These are phyloP conservation scores for Barbus barbus DNA, from an alignment of 2,113 vertebrate genomes.

Conservation along the genomic window DNA sequence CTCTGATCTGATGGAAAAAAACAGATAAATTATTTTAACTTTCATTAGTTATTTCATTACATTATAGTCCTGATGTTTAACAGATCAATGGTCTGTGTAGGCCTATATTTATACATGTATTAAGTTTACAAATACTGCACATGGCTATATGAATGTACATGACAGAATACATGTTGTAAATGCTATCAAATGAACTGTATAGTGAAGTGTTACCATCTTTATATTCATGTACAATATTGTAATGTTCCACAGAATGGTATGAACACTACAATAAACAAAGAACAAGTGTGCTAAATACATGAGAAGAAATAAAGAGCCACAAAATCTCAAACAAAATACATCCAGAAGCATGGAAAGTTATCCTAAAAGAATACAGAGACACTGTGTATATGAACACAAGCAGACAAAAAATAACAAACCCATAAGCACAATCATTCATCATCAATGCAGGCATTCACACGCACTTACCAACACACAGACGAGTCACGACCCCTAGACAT, in stretches of 20 bases:
- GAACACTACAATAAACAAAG: background rate
- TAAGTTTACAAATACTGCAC: background rate
- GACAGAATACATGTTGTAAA: background rate
- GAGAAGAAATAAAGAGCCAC: background rate
- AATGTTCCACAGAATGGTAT: background rate
- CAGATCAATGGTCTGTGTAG: background rate
- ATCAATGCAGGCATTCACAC: constrained; percentile 13
- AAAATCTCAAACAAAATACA: background rate
- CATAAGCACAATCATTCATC: constrained; percentile 1
- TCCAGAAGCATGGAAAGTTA: background rate
- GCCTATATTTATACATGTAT: no score
- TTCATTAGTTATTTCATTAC: background rate
- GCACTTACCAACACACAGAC: background rate
- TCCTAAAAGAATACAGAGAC: background rate
- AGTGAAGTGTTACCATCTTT: background rate
- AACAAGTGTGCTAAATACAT: background rate
- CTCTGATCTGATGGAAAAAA: background rate
- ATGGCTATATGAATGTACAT: background rate
- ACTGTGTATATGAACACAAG: background rate
- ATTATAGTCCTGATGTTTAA: background rate
- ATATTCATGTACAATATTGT: background rate
- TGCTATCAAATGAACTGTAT: background rate
- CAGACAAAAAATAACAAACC: constrained; percentile 32
- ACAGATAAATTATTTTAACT: background rate
- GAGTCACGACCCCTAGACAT: background rate